phyloP scores from a whole-genome alignment of 2,113 vertebrate species.

The Hiodon alosoides region DNA sequence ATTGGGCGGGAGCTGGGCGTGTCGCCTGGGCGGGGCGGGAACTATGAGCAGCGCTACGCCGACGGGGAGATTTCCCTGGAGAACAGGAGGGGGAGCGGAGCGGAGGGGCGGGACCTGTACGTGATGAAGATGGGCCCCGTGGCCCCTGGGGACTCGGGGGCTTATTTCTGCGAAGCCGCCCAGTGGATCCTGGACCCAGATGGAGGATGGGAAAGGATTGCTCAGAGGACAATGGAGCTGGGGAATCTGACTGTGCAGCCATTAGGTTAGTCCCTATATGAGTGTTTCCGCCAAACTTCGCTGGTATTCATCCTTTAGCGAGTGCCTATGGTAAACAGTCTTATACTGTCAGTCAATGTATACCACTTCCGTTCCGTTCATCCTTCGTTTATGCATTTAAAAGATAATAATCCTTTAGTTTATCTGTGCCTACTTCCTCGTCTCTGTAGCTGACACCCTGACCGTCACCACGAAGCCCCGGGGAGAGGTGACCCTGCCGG shows the following conservation, averaged over 20 bases:
- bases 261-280: slow-evolving; percentile 60
- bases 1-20: slow-evolving; percentile 64
- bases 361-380: too few species aligned
- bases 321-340: too few species aligned
- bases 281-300: neutral
- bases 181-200: slow-evolving; percentile 81
- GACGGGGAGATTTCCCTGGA: slow-evolving; percentile 67
- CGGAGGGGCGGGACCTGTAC: slow-evolving; percentile 56
- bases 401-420: neutral
- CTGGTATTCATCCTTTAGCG: neutral
- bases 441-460: slow-evolving; percentile 64
- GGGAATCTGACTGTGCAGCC: slow-evolving; percentile 71
- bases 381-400: too few species aligned
- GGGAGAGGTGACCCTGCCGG: slow-evolving; percentile 52
- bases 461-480: slow-evolving; percentile 58
- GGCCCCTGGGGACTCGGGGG: slow-evolving; percentile 63
- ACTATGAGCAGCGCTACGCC: slow-evolving; percentile 58
- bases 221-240: slow-evolving; percentile 70
- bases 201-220: slow-evolving; percentile 73
- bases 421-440: neutral
- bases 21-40: slow-evolving; percentile 42
- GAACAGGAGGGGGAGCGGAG: slow-evolving; percentile 56
- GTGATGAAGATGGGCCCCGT: slow-evolving; percentile 65
- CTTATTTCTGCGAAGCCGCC: slow-evolving; percentile 72
- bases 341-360: too few species aligned